phyloP scores from a whole-genome alignment of 2,113 vertebrate species.

The Saimiri boliviensis region DNA sequence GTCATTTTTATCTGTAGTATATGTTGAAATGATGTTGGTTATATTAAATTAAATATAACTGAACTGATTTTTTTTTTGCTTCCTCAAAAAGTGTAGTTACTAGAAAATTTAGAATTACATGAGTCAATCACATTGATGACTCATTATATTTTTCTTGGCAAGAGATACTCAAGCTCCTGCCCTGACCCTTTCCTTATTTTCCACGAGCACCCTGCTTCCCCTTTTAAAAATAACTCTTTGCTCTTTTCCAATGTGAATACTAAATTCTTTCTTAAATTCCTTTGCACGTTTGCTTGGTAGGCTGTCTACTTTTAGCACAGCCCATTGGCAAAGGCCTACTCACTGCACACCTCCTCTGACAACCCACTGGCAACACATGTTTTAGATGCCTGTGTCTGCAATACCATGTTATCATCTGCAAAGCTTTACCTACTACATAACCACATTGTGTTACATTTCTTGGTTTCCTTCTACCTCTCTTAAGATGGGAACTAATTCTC shows the following conservation, averaged over 20 bases:
- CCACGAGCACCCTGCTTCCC: background rate
- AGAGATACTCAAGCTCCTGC: background rate
- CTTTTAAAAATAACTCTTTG: background rate
- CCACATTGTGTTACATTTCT: background rate
- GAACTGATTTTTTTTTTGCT: background rate
- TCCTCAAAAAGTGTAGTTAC: background rate
- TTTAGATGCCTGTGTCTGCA: background rate
- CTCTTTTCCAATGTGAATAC: background rate
- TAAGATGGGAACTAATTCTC: background rate
- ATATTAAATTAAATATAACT: background rate
- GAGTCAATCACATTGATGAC: background rate
- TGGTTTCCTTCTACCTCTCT: background rate
- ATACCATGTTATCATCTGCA: background rate
- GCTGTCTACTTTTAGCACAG: background rate
- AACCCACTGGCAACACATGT: background rate
- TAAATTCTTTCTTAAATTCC: background rate
- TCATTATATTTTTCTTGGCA: background rate
- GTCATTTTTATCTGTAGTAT: background rate
- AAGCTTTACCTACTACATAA: background rate
- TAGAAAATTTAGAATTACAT: conserved; percentile 11
- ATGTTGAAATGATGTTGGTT: background rate
- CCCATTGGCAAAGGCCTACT: background rate
- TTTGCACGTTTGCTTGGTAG: background rate
- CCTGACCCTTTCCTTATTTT: background rate
- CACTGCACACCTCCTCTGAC: background rate